Evolutionary conservation across 2,113 vertebrate genomes (phyloP).

Genomic region (Protobothrops flavoviridis): DNA sequence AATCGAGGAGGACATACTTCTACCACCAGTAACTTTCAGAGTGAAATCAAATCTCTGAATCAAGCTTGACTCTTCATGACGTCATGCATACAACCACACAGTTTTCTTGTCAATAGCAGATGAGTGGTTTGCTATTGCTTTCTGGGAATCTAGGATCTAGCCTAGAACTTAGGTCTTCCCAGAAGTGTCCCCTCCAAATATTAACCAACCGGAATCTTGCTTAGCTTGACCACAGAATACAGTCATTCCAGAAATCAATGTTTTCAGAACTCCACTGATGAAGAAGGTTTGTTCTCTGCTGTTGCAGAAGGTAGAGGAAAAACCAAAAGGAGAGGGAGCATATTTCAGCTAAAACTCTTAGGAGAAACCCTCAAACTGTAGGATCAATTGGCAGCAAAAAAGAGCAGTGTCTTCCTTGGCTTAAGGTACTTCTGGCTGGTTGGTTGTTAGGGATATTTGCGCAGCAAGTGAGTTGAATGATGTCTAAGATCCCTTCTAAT

Average conservation of each 20-base stretch:
- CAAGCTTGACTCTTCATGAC: background rate
- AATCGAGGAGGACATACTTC: background rate
- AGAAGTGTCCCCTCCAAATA: background rate
- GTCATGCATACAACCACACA: background rate
- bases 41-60: background rate
- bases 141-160: background rate
- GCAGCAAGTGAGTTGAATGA: background rate
- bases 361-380: background rate
- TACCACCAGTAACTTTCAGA: background rate
- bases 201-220: background rate
- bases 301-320: no score
- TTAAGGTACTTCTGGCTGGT: background rate
- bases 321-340: background rate
- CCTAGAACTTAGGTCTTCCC: background rate
- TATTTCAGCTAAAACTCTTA: background rate
- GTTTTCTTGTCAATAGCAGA: background rate
- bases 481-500: background rate
- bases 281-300: background rate
- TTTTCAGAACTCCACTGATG: background rate
- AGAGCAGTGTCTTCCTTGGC: background rate
- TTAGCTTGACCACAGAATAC: background rate
- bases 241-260: background rate
- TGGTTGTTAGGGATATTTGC: background rate
- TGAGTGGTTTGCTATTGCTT: background rate
- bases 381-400: background rate